These are phyloP conservation scores for Xerus inauris DNA, from an alignment of 2,113 vertebrate species.

Conservation along the genomic window DNA sequence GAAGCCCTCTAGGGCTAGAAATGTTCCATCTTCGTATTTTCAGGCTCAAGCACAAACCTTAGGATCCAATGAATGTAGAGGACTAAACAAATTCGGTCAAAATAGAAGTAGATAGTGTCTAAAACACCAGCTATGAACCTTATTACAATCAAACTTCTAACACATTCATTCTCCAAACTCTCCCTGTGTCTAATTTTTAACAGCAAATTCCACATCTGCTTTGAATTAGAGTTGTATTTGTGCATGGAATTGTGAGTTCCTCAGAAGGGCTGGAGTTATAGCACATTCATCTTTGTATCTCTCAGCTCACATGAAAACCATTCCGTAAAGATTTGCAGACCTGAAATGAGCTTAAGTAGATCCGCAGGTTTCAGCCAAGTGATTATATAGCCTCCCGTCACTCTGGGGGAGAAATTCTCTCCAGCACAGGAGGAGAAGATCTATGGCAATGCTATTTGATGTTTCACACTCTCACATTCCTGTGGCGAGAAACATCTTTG, in stretches of 20 bases:
- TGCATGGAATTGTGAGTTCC: background rate
- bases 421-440: background rate
- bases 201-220: constrained; percentile 34
- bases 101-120: background rate
- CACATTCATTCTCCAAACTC: background rate
- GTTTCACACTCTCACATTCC: background rate
- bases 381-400: background rate
- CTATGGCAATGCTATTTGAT: background rate
- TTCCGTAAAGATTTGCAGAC: constrained; percentile 17
- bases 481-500: background rate
- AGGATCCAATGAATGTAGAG: background rate
- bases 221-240: constrained; percentile 27
- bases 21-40: background rate
- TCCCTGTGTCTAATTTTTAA: background rate
- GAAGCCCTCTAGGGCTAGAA: background rate
- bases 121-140: background rate
- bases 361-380: background rate
- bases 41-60: background rate
- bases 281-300: background rate
- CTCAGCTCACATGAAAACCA: background rate
- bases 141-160: background rate
- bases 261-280: background rate
- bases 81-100: background rate
- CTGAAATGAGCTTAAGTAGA: constrained; percentile 10
- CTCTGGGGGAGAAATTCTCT: constrained; percentile 49